A percentile compares a stretch with the other conserved stretches of the same genome.
phyloP scores from a whole-genome alignment of 2,888 invertebrate genomes.

The Aphrophora alni region DNA sequence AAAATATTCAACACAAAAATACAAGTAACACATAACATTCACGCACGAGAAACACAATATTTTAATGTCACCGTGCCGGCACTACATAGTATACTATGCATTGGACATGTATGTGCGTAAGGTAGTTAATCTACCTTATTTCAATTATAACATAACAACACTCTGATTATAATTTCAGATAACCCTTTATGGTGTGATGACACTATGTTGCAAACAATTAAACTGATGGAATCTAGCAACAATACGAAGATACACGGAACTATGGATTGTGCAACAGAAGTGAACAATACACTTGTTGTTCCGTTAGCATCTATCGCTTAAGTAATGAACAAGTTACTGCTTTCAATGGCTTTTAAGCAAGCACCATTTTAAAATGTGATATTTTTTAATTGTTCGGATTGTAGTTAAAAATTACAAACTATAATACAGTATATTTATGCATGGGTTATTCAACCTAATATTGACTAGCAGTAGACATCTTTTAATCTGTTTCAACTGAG shows the following conservation, averaged over 20 bases:
- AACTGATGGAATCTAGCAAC: slow-evolving; percentile 43
- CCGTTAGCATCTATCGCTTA: slow-evolving; percentile 17
- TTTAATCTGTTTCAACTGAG: neutral
- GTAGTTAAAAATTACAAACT: neutral
- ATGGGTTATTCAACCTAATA: neutral
- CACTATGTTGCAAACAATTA: slow-evolving; percentile 64
- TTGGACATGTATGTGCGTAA: no score
- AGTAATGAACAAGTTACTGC: neutral
- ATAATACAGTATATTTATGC: neutral
- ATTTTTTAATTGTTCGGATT: neutral
- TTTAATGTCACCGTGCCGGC: no score
- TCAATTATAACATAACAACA: no score
- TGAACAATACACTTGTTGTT: slow-evolving; percentile 28
- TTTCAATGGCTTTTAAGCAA: neutral
- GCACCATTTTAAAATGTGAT: neutral
- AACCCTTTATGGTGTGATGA: slow-evolving; percentile 83
- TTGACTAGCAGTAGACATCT: neutral
- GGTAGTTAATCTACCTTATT: no score
- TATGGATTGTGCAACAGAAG: slow-evolving; percentile 32
- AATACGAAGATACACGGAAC: slow-evolving; percentile 43
- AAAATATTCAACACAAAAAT: no score
- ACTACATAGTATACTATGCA: no score
- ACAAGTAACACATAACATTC: no score
- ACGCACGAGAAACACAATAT: no score
- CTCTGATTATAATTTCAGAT: slow-evolving; percentile 62